Percentiles rank a stretch among this genome's conserved stretches.
Evolutionary conservation across 2,888 invertebrate species (phyloP).

Genomic region (Noctua janthe): DNA sequence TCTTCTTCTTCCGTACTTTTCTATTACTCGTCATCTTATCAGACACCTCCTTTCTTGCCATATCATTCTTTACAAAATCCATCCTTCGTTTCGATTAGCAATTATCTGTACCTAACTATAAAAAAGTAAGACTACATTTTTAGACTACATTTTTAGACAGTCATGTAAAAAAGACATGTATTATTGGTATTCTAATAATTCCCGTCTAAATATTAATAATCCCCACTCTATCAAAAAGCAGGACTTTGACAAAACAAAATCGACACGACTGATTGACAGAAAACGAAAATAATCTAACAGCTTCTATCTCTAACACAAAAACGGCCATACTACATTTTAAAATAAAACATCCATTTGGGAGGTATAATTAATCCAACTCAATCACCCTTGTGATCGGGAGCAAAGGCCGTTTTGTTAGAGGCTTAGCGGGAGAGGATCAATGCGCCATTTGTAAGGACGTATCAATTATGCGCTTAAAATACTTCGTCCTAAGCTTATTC

Average conservation of each 20-base stretch:
- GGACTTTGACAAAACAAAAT: background rate
- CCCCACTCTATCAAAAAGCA: background rate
- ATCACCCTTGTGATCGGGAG: conserved; percentile 59
- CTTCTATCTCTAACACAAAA: conserved; percentile 13
- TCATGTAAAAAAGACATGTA: background rate
- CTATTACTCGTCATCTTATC: too few species aligned
- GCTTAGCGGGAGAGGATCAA: conserved; percentile 62
- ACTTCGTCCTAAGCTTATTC: conserved; percentile 58
- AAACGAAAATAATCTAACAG: conserved; percentile 14
- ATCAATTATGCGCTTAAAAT: conserved; percentile 67
- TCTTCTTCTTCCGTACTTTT: too few species aligned
- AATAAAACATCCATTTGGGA: conserved; percentile 52
- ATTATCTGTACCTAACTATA: background rate
- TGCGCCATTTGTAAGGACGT: conserved; percentile 56
- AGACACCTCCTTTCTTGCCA: too few species aligned
- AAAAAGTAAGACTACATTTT: background rate
- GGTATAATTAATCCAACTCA: conserved; percentile 65
- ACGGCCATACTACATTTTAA: conserved; percentile 36
- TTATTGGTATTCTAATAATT: background rate
- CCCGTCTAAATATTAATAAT: background rate
- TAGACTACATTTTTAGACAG: background rate
- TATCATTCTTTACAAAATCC: too few species aligned
- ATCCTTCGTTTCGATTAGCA: background rate
- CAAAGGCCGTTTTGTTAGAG: conserved; percentile 60
- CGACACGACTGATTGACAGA: background rate